Evolutionary conservation across 2,113 vertebrate species (phyloP).

Genomic region (Cacatua alba): DNA sequence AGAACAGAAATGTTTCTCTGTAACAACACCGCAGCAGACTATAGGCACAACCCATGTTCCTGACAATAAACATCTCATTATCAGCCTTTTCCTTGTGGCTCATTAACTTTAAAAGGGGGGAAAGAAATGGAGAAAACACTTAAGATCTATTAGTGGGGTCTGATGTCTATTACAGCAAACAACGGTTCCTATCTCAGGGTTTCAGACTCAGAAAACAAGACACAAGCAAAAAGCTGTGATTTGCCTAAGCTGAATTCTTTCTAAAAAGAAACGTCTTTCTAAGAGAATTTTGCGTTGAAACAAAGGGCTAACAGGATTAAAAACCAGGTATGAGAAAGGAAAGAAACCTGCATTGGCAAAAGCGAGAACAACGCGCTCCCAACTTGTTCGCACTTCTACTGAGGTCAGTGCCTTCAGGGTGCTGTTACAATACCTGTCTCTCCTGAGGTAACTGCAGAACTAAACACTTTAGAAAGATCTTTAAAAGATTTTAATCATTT

Average conservation of each 20-base stretch:
- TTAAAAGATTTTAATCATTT: neutral
- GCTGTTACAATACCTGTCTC: neutral
- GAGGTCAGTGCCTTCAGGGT: neutral
- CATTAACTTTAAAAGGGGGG: neutral
- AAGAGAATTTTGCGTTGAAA: neutral
- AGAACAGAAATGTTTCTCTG: neutral
- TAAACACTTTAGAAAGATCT: neutral
- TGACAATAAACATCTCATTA: conserved; percentile 19
- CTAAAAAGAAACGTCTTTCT: neutral
- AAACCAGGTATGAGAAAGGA: neutral
- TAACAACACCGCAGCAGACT: neutral
- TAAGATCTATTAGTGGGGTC: neutral
- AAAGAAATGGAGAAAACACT: neutral
- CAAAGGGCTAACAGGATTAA: neutral
- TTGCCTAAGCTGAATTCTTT: neutral
- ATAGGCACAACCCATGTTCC: neutral
- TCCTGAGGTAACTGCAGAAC: neutral
- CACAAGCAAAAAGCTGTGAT: neutral
- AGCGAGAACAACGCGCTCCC: too few species aligned
- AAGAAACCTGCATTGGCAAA: neutral
- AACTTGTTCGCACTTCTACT: neutral
- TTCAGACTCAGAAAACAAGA: neutral
- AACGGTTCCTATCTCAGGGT: neutral
- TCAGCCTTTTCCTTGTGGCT: conserved; percentile 27
- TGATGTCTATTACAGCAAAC: neutral